Evolutionary conservation across 2,888 invertebrate genomes (phyloP), one percentile per base, ranked within the genome.

Genomic region (Drosophila mayaguana): DNA sequence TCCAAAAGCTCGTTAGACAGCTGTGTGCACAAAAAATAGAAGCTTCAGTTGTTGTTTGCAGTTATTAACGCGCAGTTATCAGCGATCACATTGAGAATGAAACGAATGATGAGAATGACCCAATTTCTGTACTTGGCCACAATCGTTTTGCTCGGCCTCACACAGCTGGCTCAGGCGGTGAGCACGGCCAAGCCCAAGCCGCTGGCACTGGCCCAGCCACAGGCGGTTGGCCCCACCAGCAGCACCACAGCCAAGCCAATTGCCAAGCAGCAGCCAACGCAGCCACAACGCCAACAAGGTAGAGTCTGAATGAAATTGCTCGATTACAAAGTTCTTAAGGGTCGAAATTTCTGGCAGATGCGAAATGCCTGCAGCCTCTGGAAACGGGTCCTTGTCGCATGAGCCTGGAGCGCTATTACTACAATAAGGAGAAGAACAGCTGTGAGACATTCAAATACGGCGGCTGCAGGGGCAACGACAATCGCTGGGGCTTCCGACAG

Each of bases 331-430:
- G 9, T 38, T 38, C 16, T 16, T 6, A n/a, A 20, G 11, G 36
- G 42, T 43, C 36, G 7, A 12, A 20, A 28, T 48, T 11, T 28
- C 8, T 25, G 2, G 11, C 16, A 92, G 92, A 91, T 83, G 61
- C 84, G 12, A 92, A 90, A 51, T 92, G 92, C 61, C 75, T 88
- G 55, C 81, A 87, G 48, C 91, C 92, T 1, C 34, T 83, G 76
- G 92, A 91, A 42, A 63, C 79, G 2, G 92, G 92, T 14, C 92
- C 92, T 2, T 92, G 92, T 22, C 90, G 91, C 61, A 92, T 92
- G 92, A 86, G 60, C 7, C 76, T 92, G 20, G 82, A 83, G 4
- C 85, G 92, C 12, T 92, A 60, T 50, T 92, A 91, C 67, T 92
- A 86, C 53, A 91, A 92, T 56, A 64, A 84, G 55, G 73, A 86